Evolutionary conservation across 2,113 vertebrate species (phyloP), one percentile per base, ranked within the genome.

Genomic region (Mesocricetus auratus): DNA sequence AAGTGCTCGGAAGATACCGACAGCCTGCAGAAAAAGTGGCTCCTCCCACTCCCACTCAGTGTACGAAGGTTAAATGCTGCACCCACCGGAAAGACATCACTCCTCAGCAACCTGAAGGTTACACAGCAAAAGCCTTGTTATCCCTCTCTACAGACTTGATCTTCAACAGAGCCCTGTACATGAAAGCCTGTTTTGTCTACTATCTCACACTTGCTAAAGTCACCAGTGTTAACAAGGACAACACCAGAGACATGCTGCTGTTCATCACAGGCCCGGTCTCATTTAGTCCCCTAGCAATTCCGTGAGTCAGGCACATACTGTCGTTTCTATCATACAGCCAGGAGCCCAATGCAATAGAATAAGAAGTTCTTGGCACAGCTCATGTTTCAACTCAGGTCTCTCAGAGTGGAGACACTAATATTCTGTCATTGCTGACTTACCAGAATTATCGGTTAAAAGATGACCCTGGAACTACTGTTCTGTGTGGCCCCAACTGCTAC

Each of bases 1-100:
- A 26, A 82, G 17, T 62, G 90, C 64, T 77, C 78, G 45, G 73
- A 36, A 95, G 81, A 77, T 95, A 81, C 4, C 22, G 2, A 93
- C 36, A 94, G 77, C 50, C 66, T 88, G 45, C 62, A 77, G 69
- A 39, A 71, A 94, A n/a, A 29, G 8, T 69, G 58, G 90, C 90
- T 94, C 56, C 79, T 81, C 26, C n/a, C 17, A 3, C 5, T 50
- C 42, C 19, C 4, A 12, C 62, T 69, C 68, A 86, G 19, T 74
- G 56, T 33, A 26, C 9, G n/a, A 47, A 90, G 21, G 87, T 45
- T 69, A 58, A 96, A 42, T 45, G 66, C 12, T 58, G 5, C 1
- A 50, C 74, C n/a, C 66, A 53, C 19, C 79, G 33, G 9, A 26
- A 31, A 22, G 56, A 86, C 50, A 68, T 64, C 56, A 71, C 89